Conservation (phyloP, 2,888 invertebrate species). For the Xestia ashworthii region DNA sequence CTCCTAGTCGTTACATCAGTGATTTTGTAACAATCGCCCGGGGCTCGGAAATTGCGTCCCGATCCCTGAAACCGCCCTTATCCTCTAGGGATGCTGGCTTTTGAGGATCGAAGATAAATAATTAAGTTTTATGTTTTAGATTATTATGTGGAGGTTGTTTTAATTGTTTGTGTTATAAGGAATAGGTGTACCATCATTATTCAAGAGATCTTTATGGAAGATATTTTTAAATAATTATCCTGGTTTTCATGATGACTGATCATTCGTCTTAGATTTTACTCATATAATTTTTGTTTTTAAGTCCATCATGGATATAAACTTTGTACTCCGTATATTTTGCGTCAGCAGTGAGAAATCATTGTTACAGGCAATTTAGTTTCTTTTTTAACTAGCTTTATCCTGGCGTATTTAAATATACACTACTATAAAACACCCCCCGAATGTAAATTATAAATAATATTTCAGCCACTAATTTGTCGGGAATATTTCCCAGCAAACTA, state of each 20-base stretch:
- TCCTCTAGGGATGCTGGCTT: slow-evolving; percentile 48
- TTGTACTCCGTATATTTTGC: not conserved
- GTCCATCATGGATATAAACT: not conserved
- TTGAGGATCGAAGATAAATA: slow-evolving; percentile 24
- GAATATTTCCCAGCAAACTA: not conserved
- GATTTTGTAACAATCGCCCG: slow-evolving; percentile 80
- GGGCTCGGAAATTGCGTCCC: slow-evolving; percentile 86
- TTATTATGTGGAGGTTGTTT: slow-evolving; percentile 16
- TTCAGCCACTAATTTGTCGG: not conserved
- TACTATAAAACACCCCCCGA: not conserved
- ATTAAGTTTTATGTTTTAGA: slow-evolving; percentile 40
- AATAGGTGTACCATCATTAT: not conserved
- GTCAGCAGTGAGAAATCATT: not conserved
- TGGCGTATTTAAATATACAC: not conserved
- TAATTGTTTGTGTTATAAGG: slow-evolving; percentile 2
- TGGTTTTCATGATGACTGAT: not conserved
- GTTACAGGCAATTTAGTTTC: not conserved
- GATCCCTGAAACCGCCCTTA: slow-evolving; percentile 63
- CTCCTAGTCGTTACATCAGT: slow-evolving; percentile 69
- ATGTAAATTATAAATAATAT: not conserved
- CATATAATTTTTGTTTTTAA: not conserved
- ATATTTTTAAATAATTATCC: not conserved
- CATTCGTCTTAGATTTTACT: too few relatives aligned
- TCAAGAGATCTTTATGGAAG: not conserved
- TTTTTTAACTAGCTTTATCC: too few relatives aligned